Evolutionary conservation across 1,140 invertebrate genomes (phyloP), one percentile per base, ranked within the genome.

Genomic region (Zaprionus kolodkinae): DNA sequence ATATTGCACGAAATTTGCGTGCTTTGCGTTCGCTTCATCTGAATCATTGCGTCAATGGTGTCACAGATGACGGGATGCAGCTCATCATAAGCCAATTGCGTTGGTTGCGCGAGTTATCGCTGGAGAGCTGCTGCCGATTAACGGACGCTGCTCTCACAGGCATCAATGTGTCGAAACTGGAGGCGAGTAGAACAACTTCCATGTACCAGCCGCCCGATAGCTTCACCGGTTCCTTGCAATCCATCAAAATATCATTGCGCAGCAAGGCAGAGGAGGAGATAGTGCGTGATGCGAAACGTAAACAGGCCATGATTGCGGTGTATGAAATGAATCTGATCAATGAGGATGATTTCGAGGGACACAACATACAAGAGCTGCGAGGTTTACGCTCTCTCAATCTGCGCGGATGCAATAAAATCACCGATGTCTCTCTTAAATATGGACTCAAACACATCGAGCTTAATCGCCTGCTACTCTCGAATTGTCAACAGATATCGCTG

Each of bases 351-450:
- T 81, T 92, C 13, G 85, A 92, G 15, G 93, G 93, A 7, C 95
- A 94, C 80, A 95, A 94, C 11, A 92, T 96, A 52, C 93, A 93
- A 21, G 93, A 94, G 10, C 78, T 95, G 2, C 93, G 93, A 86
- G 93, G 94, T 12, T 92, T 96, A 3, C 93, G 84, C 65, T 92
- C 94, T 40, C 91, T 96, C 4, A 94, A 96, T 88, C 89, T 96
- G 6, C 94, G 94, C 54, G 94, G 94, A 3, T 96, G 96, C 82
- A 95, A 94, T 72, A 94, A 94, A 81, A 94, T 96, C 12, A 95
- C 95, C 35, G 96, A 96, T 93, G 94, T 96, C 5, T 96, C 95
- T 70, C 79, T 96, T 1, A 95, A 94, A 52, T 94, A 96, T 79
- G 94, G 95, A 7, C 94, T 96, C 55, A 94, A 93, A 54, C 96